These are phyloP conservation scores for Drosophila paucipuncta DNA, from an alignment of 2,888 invertebrate genomes.

Conservation along the genomic window DNA sequence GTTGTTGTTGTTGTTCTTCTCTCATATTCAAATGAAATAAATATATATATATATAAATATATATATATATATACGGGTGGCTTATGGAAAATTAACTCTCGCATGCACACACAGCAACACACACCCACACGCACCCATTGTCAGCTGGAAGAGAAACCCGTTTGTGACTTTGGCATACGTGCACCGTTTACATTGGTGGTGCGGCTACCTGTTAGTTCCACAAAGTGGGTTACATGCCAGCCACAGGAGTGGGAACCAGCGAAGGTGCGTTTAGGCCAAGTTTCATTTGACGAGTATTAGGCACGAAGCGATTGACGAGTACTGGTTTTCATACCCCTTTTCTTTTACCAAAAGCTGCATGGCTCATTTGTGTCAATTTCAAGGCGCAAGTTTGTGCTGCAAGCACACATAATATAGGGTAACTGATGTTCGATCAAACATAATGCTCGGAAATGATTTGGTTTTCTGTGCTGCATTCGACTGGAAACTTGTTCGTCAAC, in stretches of 20 bases:
- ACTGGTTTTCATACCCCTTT: constrained; percentile 25
- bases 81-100: constrained; percentile 45
- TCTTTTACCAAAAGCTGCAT: not conserved
- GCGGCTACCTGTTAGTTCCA: constrained; percentile 39
- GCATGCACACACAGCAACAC: constrained; percentile 2
- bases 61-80: constrained; percentile 4
- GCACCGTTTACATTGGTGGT: constrained; percentile 29
- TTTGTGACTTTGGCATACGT: constrained; percentile 64
- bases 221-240: constrained; percentile 13
- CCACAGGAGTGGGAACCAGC: constrained; percentile 15
- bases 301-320: constrained; percentile 3
- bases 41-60: not conserved
- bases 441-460: not conserved
- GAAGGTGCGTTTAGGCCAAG: constrained; percentile 58
- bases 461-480: not conserved
- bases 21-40: not conserved
- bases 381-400: not conserved
- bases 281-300: constrained; percentile 51
- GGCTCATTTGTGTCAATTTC: not conserved
- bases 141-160: constrained; percentile 51
- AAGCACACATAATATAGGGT: not conserved
- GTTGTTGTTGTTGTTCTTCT: not conserved
- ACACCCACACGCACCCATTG: constrained; percentile 9
- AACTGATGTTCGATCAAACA: not conserved
- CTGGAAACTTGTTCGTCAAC: not conserved